Conservation (phyloP, 2,888 invertebrate genomes). For the Helicoverpa assulta region DNA sequence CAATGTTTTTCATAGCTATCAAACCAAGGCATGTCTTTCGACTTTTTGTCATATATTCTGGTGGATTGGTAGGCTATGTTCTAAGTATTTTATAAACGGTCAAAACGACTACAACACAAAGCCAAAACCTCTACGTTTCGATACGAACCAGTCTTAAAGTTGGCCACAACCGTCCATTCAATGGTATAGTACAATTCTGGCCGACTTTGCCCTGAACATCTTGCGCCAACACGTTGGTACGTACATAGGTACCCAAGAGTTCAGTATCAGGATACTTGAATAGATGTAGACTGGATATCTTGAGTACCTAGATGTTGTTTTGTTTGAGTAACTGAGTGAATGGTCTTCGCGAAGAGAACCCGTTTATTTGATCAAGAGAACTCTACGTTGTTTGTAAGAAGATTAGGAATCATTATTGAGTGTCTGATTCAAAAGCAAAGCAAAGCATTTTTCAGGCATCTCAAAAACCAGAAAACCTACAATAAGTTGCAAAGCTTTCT, state of each 20-base stretch:
- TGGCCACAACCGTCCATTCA: conserved; percentile 50
- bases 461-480: too few relatives aligned
- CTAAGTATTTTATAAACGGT: neutral
- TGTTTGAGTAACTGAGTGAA: conserved; percentile 27
- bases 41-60: too few relatives aligned
- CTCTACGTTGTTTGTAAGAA: neutral
- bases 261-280: conserved; percentile 39
- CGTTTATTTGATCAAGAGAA: conserved; percentile 2
- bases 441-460: neutral
- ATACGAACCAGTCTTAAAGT: conserved; percentile 43
- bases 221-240: conserved; percentile 39
- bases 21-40: too few relatives aligned
- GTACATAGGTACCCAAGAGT: conserved; percentile 51
- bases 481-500: too few relatives aligned
- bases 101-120: too few relatives aligned
- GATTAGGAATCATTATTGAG: neutral
- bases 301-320: conserved; percentile 29
- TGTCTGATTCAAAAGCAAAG: neutral
- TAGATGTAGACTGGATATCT: conserved; percentile 36
- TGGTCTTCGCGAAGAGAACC: neutral
- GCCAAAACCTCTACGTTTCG: conserved; percentile 27
- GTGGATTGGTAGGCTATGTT: too few relatives aligned
- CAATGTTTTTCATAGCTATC: too few relatives aligned
- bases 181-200: conserved; percentile 44
- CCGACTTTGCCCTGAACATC: conserved; percentile 56